A percentile compares a stretch with the other conserved stretches of the same genome.
These are phyloP conservation scores for Neocloeon triangulifer DNA, from an alignment of 1,140 invertebrate genomes.

Conservation along the genomic window DNA sequence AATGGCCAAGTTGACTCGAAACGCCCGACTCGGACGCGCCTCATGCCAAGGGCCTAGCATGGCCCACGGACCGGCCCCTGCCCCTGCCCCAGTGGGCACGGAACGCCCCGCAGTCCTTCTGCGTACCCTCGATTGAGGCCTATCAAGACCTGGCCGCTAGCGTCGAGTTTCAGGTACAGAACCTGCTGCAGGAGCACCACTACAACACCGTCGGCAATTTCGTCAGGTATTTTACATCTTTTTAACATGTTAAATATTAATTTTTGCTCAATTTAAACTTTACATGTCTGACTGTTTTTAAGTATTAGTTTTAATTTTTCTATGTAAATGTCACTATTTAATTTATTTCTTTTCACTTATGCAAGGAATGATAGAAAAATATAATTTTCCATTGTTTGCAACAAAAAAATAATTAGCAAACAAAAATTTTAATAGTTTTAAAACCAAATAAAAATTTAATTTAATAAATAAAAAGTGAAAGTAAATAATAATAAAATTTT, in stretches of 20 bases:
- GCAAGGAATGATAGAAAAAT: too few species aligned
- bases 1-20: conserved; percentile 83
- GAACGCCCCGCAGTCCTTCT: conserved; percentile 19
- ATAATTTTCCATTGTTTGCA: too few species aligned
- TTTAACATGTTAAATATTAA: conserved; percentile 5
- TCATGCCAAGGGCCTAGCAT: conserved; percentile 20
- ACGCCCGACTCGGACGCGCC: conserved; percentile 9
- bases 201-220: conserved; percentile 77
- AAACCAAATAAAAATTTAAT: too few species aligned
- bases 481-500: background rate
- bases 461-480: too few species aligned
- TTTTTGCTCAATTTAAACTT: conserved; percentile 11
- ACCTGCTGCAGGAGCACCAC: conserved; percentile 48
- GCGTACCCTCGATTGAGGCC: conserved; percentile 31
- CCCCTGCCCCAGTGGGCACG: conserved; percentile 40
- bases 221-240: conserved; percentile 21
- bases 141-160: conserved; percentile 56
- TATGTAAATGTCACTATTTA: conserved; percentile 6
- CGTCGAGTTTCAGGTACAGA: conserved; percentile 51
- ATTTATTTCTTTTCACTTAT: conserved; percentile 1
- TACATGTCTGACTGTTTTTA: conserved; percentile 2
- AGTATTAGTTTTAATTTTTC: conserved; percentile 8
- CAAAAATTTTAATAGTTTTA: too few species aligned
- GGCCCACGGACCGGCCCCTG: conserved; percentile 35
- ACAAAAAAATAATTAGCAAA: too few species aligned